Percentiles rank a stretch among this genome's conserved stretches.
These are phyloP conservation scores for Cyclina sinensis DNA, from an alignment of 1,140 invertebrate genomes.

Conservation along the genomic window DNA sequence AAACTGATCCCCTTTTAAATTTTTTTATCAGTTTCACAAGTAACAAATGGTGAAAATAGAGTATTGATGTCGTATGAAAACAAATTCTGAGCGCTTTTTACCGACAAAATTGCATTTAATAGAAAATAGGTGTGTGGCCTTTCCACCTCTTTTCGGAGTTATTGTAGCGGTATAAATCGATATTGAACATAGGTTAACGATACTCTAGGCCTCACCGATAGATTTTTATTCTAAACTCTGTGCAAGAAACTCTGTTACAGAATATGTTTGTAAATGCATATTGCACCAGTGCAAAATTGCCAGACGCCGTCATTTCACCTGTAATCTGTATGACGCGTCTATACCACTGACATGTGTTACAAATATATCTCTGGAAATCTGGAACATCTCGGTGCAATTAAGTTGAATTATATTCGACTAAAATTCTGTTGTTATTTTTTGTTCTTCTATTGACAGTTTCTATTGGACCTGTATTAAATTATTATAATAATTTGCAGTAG, in stretches of 20 bases:
- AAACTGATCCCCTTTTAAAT: background rate
- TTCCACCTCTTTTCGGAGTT: background rate
- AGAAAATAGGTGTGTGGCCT: background rate
- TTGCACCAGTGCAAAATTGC: too few relatives aligned
- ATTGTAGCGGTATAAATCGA: conserved; percentile 18
- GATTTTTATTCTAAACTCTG: background rate
- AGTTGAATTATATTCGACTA: too few relatives aligned
- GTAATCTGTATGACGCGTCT: too few relatives aligned
- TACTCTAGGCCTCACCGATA: background rate
- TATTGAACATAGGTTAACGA: background rate
- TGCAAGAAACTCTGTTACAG: too few relatives aligned
- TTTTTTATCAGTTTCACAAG: background rate
- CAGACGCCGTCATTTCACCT: too few relatives aligned
- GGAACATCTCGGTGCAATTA: too few relatives aligned
- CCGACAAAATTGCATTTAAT: background rate
- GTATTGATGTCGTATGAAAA: background rate
- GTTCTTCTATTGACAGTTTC: too few relatives aligned
- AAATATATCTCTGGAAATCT: too few relatives aligned
- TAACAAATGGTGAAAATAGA: background rate
- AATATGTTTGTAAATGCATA: too few relatives aligned
- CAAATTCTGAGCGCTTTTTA: background rate
- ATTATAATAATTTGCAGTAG: background rate
- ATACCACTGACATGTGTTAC: too few relatives aligned
- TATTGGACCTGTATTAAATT: too few relatives aligned
- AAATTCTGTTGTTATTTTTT: too few relatives aligned